Evolutionary conservation across 2,888 invertebrate genomes (phyloP).

Genomic region (Tenthredo amoena): DNA sequence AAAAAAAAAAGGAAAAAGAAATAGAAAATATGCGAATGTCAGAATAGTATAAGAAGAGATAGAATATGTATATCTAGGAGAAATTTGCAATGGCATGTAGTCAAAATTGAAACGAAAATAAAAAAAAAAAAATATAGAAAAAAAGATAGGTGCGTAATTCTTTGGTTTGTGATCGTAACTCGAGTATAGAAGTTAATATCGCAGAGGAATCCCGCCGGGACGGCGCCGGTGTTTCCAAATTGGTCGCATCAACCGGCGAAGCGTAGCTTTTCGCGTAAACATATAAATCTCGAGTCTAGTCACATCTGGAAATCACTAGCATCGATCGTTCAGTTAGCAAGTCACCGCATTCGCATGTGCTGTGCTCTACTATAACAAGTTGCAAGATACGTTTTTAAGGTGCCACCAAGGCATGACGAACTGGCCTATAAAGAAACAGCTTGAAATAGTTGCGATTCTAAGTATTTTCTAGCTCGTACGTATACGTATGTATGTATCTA

Average conservation of each 20-base stretch:
- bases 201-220: constrained; percentile 45
- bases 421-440: not conserved
- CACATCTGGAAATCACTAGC: constrained; percentile 53
- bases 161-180: constrained; percentile 21
- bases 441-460: constrained; percentile 16
- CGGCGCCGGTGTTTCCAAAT: constrained; percentile 51
- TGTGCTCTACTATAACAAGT: not conserved
- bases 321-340: constrained; percentile 43
- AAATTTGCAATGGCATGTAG: not conserved
- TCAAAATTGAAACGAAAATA: not conserved
- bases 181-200: constrained; percentile 43
- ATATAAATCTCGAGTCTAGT: constrained; percentile 50
- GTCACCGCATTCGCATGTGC: constrained; percentile 29
- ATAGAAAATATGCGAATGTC: not conserved
- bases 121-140: not conserved
- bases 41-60: not conserved
- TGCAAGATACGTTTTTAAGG: not conserved
- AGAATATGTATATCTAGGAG: not conserved
- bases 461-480: not conserved
- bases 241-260: constrained; percentile 43
- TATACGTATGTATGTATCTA: not conserved
- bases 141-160: constrained; percentile 22
- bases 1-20: not conserved
- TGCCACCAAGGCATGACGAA: not conserved
- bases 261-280: constrained; percentile 52